Evolutionary conservation across 2,113 vertebrate genomes (phyloP).

Genomic region (Archocentrus centrarchus): DNA sequence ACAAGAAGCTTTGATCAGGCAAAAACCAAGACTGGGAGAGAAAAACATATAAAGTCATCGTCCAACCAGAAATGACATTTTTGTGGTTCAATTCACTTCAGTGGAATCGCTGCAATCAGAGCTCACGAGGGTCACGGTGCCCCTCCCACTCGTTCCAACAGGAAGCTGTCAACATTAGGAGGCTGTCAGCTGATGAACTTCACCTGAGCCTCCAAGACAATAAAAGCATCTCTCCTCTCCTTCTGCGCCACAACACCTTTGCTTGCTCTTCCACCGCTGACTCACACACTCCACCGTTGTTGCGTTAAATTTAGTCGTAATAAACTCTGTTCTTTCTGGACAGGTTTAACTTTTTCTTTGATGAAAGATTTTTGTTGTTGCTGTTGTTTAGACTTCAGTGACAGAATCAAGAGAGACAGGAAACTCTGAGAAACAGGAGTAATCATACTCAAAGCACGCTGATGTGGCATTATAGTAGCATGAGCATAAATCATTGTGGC

Average conservation of each 20-base stretch:
- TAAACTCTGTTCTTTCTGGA: not conserved
- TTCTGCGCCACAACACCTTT: not conserved
- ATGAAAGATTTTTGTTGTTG: not conserved
- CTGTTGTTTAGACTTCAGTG: not conserved
- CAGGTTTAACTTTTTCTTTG: not conserved
- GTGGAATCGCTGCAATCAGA: not conserved
- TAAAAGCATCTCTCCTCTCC: not conserved
- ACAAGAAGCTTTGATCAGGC: not conserved
- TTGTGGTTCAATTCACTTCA: not conserved
- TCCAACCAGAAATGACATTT: not conserved
- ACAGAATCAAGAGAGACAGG: too few species aligned
- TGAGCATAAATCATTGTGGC: not conserved
- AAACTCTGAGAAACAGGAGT: not conserved
- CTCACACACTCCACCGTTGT: not conserved
- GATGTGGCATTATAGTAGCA: not conserved
- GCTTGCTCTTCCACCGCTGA: not conserved
- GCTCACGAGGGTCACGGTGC: not conserved
- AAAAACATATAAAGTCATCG: not conserved
- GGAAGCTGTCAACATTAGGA: not conserved
- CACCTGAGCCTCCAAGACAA: not conserved
- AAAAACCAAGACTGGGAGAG: not conserved
- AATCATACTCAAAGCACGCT: not conserved
- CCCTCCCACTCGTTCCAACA: not conserved
- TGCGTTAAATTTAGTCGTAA: not conserved
- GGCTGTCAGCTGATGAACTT: not conserved